These are phyloP conservation scores for Proales similis DNA, from an alignment of 1,140 invertebrate species.

Conservation along the genomic window DNA sequence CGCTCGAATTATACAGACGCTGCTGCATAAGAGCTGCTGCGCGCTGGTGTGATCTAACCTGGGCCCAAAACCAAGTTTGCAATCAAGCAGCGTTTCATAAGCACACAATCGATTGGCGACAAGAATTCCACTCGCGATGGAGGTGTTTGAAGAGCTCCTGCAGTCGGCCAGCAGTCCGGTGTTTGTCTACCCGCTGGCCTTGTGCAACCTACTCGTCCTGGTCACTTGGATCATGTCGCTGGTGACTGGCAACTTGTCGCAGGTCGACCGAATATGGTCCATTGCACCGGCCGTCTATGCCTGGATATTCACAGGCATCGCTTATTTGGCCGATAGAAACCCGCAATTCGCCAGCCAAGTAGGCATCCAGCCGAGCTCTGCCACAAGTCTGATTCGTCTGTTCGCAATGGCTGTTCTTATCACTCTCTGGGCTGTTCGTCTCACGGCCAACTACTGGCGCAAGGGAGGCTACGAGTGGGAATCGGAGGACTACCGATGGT, in stretches of 20 bases:
- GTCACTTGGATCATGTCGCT: constrained; percentile 11
- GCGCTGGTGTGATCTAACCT: too few species aligned
- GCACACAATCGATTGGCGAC: too few species aligned
- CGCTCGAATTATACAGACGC: too few species aligned
- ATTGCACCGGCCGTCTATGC: constrained; percentile 17
- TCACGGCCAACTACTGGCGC: constrained; percentile 27
- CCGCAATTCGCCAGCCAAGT: too few species aligned
- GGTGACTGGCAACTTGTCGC: constrained; percentile 20
- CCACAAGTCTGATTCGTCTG: not conserved
- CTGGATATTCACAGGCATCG: constrained; percentile 10
- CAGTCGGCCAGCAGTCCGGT: too few species aligned
- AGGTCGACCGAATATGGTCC: constrained; percentile 37
- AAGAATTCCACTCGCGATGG: too few species aligned
- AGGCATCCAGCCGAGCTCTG: too few species aligned
- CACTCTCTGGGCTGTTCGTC: constrained; percentile 13
- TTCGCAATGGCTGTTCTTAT: not conserved
- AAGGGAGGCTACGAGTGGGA: constrained; percentile 20
- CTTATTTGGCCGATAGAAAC: not conserved
- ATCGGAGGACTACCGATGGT: constrained; percentile 33
- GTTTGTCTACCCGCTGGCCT: too few species aligned
- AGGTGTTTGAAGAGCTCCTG: too few species aligned
- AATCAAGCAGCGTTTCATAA: too few species aligned
- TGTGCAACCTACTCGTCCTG: not conserved
- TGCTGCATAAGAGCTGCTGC: too few species aligned
- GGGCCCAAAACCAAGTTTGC: too few species aligned